Base-by-base conservation (phyloP, 2,888 invertebrate genomes). In the Xestoiulus laeticollis region DNA sequence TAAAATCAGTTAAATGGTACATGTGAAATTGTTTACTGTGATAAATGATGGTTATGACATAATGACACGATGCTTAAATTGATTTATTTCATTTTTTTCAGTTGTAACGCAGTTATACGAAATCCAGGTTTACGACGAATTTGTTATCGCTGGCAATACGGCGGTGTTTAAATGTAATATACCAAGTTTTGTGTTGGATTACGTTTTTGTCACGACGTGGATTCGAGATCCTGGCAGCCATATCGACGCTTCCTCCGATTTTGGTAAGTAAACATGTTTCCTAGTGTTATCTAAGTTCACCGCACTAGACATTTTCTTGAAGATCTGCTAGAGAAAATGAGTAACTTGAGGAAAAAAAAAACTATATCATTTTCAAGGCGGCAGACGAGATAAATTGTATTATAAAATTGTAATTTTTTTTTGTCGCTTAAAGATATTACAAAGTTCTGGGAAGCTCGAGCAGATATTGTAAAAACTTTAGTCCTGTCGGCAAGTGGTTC, bases 121-220 rank as follows among this genome's bases (percentile, higher is more conserved):
- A 44, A 85, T 87, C 32, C 87, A 87, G 53, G 85, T 85, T 32
- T 87, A 87, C 85, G 87, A 87, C 59, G 87, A 87, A 85, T 87
- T 87, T 32, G 87, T 87, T n/a, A 87, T 87, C 44, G 59, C 85
- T 10, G 87, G 85, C 16, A 87, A 87, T 26, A 87, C 87, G 32
- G 87, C 87, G 19, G 87, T 87, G 16, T 87, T 87, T 43, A 87
- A 87, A 59, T 87, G 87, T 33, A 87, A 85, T 43, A 87, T 87
- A 26, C 87, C 87, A 44, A 87, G 87, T 44, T 87, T 87, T 59
- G 87, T 87, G 12, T 48, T 83, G 83, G 87, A 87, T 59, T 87
- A 87, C 53, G 85, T 87, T 19, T 84, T 85, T 16, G 87, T 87
- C 19, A 87, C 87, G n/a, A 85, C 87, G 19, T 87, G 87, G 87